Conservation (phyloP, 2,888 invertebrate genomes). For the Tenthredo distinguenda region DNA sequence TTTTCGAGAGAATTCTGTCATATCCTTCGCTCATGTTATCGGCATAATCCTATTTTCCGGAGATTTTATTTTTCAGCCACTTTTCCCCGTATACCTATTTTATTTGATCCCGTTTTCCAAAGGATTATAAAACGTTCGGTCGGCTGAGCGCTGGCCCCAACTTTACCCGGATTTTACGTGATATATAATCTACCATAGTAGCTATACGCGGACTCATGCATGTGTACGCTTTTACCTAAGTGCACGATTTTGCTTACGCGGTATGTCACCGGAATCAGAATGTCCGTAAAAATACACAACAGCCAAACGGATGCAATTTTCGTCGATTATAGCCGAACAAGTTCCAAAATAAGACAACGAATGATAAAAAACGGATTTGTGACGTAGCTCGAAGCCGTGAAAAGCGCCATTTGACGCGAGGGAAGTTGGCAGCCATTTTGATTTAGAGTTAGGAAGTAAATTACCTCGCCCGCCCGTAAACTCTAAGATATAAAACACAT, state of each 20-base stretch:
- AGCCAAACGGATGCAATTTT: not conserved
- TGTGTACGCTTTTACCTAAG: not conserved
- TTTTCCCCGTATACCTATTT: slow-evolving; percentile 5
- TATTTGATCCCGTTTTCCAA: slow-evolving; percentile 44
- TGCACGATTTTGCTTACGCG: not conserved
- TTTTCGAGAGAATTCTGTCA: not conserved
- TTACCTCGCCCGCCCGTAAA: slow-evolving; percentile 15
- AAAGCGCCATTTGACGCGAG: not conserved
- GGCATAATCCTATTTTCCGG: slow-evolving; percentile 39
- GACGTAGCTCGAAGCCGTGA: not conserved
- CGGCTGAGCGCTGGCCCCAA: slow-evolving; percentile 23
- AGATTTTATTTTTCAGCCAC: slow-evolving; percentile 44
- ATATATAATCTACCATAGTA: not conserved
- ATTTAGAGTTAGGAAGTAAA: slow-evolving; percentile 26
- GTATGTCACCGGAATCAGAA: not conserved
- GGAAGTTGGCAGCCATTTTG: slow-evolving; percentile 22
- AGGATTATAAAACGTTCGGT: slow-evolving; percentile 44
- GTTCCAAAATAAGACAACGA: not conserved
- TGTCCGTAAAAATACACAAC: not conserved
- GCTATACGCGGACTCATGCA: not conserved
- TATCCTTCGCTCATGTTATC: slow-evolving; percentile 7
- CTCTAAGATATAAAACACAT: slow-evolving; percentile 37
- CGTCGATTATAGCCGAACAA: not conserved
- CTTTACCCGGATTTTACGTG: slow-evolving; percentile 34
- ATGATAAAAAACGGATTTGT: not conserved